Evolutionary conservation across 2,113 vertebrate genomes (phyloP).

Genomic region (Apaloderma vittatum): DNA sequence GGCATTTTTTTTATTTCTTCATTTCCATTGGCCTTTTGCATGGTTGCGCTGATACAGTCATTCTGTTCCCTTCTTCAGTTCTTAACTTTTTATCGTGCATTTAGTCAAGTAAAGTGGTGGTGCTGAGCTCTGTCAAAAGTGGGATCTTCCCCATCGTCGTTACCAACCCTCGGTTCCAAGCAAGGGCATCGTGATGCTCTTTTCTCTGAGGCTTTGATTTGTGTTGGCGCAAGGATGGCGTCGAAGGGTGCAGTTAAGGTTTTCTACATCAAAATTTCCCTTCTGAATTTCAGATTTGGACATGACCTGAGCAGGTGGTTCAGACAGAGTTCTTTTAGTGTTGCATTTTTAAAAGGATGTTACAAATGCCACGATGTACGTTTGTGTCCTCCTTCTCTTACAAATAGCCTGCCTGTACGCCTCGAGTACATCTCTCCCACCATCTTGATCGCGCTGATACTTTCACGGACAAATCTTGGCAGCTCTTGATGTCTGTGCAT

Average conservation of each 20-base stretch:
- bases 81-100: not conserved
- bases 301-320: not conserved
- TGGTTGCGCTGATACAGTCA: not conserved
- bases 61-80: not conserved
- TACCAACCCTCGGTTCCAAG: not conserved
- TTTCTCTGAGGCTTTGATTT: not conserved
- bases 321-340: too few relatives aligned
- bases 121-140: not conserved
- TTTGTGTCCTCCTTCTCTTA: not conserved
- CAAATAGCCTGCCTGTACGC: not conserved
- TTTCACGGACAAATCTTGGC: not conserved
- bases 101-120: not conserved
- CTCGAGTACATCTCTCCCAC: not conserved
- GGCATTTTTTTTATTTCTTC: not conserved
- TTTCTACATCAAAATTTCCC: not conserved
- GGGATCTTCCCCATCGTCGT: not conserved
- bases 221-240: not conserved
- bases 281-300: not conserved
- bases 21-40: not conserved
- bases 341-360: not conserved
- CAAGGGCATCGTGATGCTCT: rapidly evolving
- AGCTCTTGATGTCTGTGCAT: rapidly evolving
- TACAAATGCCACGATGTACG: not conserved
- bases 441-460: not conserved
- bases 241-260: not conserved